Evolutionary conservation across 2,888 invertebrate species (phyloP).

Genomic region (Physocephala rufipes): DNA sequence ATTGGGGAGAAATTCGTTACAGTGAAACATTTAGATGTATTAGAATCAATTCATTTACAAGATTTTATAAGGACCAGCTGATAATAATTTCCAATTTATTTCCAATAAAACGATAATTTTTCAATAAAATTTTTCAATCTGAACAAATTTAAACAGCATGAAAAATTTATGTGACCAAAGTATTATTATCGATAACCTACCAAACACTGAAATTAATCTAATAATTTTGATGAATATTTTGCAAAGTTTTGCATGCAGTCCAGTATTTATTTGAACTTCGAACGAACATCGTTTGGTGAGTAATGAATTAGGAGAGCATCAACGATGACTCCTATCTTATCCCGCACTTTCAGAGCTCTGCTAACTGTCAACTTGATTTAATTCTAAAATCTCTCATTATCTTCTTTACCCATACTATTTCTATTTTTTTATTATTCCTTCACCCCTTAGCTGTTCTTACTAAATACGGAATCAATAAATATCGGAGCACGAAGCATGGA

Average conservation of each 20-base stretch:
- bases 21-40: too few species aligned
- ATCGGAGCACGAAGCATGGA: constrained; percentile 13
- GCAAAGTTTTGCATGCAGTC: background rate
- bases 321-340: background rate
- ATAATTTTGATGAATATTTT: background rate
- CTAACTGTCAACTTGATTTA: background rate
- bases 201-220: background rate
- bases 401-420: too few species aligned
- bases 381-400: too few species aligned
- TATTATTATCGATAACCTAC: background rate
- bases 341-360: background rate
- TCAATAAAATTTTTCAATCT: background rate
- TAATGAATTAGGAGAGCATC: background rate
- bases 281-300: background rate
- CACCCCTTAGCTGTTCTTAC: background rate
- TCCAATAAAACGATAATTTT: background rate
- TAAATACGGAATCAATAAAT: constrained; percentile 13
- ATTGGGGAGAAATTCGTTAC: too few species aligned
- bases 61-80: too few species aligned
- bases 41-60: too few species aligned
- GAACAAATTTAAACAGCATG: background rate
- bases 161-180: background rate
- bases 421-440: too few species aligned
- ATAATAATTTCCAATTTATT: too few species aligned
- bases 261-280: background rate